These are phyloP conservation scores for Heliconius aoede DNA, from an alignment of 2,888 invertebrate species.

Conservation along the genomic window DNA sequence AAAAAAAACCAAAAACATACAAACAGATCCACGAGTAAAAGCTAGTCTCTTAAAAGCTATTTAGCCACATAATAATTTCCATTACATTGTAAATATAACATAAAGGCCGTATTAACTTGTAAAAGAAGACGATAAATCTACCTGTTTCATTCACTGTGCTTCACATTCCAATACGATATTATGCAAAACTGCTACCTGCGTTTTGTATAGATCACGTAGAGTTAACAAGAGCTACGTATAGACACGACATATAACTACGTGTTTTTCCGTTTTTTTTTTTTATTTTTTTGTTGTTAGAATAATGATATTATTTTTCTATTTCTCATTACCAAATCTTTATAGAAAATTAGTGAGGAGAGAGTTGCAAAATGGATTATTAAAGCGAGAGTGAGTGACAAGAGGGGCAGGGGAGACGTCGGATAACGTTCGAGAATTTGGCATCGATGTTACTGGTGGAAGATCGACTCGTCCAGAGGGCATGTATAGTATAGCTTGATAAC, in stretches of 20 bases:
- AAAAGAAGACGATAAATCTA: conserved; percentile 40
- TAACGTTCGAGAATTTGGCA: too few relatives aligned
- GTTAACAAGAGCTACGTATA: not conserved
- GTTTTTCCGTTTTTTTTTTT: too few relatives aligned
- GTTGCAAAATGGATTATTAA: not conserved
- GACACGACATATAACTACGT: not conserved
- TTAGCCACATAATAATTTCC: conserved; percentile 17
- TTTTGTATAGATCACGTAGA: conserved; percentile 27
- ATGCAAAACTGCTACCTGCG: conserved; percentile 25
- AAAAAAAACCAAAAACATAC: not conserved
- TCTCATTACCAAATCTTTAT: not conserved
- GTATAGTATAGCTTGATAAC: too few relatives aligned
- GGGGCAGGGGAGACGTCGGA: too few relatives aligned
- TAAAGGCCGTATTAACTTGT: conserved; percentile 37
- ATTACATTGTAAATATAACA: conserved; percentile 31
- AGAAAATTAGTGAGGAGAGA: not conserved
- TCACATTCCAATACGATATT: conserved; percentile 32
- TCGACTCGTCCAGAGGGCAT: too few relatives aligned
- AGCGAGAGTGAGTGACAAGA: too few relatives aligned
- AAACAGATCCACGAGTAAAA: not conserved
- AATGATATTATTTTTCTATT: not conserved
- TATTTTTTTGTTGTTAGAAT: too few relatives aligned
- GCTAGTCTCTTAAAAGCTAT: not conserved
- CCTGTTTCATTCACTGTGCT: conserved; percentile 26
- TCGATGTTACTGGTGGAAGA: too few relatives aligned